A percentile compares a stretch with the other conserved stretches of the same genome.
Conservation (phyloP, 2,797 vertebrate species). For the Acanthurus tractus region DNA sequence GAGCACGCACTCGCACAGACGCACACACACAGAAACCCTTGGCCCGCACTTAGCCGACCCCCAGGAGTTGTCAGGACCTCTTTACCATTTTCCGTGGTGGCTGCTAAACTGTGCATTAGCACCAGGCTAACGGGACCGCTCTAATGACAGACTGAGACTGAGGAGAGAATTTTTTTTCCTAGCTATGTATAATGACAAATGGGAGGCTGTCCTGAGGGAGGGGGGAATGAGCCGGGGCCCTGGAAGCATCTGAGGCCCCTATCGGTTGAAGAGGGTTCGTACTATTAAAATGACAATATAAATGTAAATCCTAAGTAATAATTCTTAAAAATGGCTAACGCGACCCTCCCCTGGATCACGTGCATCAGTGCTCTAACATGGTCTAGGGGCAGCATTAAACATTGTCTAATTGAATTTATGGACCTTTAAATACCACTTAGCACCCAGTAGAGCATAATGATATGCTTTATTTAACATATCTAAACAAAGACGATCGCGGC, state of each 20-base stretch:
- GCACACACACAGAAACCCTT: conserved; percentile 68
- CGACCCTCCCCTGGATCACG: conserved; percentile 62
- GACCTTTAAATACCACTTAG: conserved; percentile 88
- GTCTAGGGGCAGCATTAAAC: conserved; percentile 81
- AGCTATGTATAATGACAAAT: conserved; percentile 82
- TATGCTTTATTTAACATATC: conserved; percentile 87
- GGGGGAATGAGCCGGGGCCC: conserved; percentile 84
- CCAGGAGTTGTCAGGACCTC: conserved; percentile 89
- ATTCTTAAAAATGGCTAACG: conserved; percentile 86
- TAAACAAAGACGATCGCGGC: conserved; percentile 85
- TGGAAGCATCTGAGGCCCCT: conserved; percentile 90
- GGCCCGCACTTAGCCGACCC: conserved; percentile 81
- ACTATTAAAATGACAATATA: conserved; percentile 91
- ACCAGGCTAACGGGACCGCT: conserved; percentile 83
- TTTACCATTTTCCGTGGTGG: conserved; percentile 88
- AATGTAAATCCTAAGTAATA: conserved; percentile 89
- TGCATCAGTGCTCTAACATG: conserved; percentile 76
- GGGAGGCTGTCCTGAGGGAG: conserved; percentile 84
- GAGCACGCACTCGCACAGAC: conserved; percentile 53
- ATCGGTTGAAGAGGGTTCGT: conserved; percentile 66
- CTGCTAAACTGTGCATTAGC: conserved; percentile 92
- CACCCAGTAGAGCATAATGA: conserved; percentile 83
- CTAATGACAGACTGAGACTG: conserved; percentile 69
- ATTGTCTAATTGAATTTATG: conserved; percentile 90
- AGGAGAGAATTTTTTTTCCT: conserved; percentile 49